Conservation (phyloP, 2,113 vertebrate genomes). For the Oenanthe oenanthe region DNA sequence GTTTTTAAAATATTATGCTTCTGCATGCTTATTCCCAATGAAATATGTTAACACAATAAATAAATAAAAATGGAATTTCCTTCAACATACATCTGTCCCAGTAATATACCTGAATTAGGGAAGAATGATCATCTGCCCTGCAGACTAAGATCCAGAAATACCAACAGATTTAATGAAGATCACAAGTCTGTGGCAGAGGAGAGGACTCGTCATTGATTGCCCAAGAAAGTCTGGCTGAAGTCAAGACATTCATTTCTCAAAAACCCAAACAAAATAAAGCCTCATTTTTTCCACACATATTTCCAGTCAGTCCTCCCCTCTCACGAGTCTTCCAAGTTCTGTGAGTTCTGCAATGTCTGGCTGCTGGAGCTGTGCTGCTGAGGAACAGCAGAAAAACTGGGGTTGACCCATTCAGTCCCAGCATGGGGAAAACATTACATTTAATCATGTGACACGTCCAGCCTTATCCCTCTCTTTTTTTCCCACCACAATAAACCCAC, state of each 20-base stretch:
- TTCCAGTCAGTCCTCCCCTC: not conserved
- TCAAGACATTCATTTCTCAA: not conserved
- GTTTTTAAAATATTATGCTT: not conserved
- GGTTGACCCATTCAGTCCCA: not conserved
- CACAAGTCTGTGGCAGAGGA: not conserved
- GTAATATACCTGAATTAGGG: not conserved
- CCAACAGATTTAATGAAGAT: not conserved
- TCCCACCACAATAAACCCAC: not conserved
- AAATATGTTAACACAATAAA: not conserved
- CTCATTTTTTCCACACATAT: not conserved
- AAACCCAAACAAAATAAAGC: not conserved
- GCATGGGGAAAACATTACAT: not conserved
- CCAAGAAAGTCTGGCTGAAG: not conserved
- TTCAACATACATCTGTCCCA: not conserved
- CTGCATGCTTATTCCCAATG: not conserved
- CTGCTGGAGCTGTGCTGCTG: not conserved
- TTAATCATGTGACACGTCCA: not conserved
- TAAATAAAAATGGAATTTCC: not conserved
- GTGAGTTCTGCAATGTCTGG: not conserved
- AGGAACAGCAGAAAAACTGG: not conserved
- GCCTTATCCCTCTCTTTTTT: not conserved
- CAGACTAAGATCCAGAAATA: not conserved
- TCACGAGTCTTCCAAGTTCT: fast-evolving
- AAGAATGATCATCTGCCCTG: not conserved
- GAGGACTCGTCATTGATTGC: not conserved